Conservation (phyloP, 2,797 vertebrate species). For the Neosilurus hyrtlii region DNA sequence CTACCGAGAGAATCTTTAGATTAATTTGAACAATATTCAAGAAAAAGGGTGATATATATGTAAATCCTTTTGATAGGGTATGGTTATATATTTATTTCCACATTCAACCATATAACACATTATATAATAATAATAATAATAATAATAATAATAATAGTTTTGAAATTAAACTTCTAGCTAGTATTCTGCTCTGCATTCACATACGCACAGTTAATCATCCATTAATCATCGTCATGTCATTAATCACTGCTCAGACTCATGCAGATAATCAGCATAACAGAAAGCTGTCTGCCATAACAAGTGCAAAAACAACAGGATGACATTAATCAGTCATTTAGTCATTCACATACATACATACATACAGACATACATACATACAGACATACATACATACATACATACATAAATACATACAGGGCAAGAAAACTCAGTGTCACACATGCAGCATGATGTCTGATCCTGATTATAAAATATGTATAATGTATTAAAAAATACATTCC, state of each 20-base stretch:
- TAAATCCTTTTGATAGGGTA: background rate
- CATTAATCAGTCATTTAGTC: background rate
- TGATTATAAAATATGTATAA: no score
- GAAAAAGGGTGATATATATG: background rate
- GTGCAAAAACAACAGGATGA: background rate
- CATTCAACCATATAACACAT: background rate
- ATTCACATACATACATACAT: no score
- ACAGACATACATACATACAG: no score
- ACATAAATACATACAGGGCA: background rate
- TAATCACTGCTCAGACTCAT: background rate
- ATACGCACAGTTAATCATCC: background rate
- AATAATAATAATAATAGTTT: background rate
- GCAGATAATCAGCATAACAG: background rate
- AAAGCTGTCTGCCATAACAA: background rate
- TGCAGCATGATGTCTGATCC: background rate
- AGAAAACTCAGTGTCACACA: background rate
- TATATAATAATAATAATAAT: conserved; percentile 2
- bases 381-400: no score
- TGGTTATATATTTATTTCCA: background rate
- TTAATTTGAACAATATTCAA: background rate
- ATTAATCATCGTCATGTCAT: background rate
- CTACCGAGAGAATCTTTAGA: background rate
- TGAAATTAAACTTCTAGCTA: background rate
- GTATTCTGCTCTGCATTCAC: background rate
- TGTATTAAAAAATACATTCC: no score